A percentile compares a stretch with the other conserved stretches of the same genome.
These are phyloP conservation scores for Tigriopus japonicus DNA, from an alignment of 1,140 invertebrate genomes.

Conservation along the genomic window DNA sequence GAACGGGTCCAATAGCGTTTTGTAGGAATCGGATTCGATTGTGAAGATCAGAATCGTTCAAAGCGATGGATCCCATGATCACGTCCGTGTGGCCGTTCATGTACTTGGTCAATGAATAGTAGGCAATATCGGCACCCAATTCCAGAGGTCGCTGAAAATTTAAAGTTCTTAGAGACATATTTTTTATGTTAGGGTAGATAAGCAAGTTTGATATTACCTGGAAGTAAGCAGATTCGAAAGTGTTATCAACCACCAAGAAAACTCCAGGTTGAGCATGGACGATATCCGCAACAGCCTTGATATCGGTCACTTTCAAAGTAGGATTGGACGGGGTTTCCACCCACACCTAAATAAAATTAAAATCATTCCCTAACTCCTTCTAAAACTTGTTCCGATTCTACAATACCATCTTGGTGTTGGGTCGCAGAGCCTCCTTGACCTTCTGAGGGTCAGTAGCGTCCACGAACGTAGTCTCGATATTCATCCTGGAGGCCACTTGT, in stretches of 20 bases:
- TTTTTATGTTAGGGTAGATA: constrained; percentile 23
- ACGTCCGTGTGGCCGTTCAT: constrained; percentile 97
- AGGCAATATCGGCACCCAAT: constrained; percentile 72
- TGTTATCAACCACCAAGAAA: constrained; percentile 86
- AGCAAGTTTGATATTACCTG: constrained; percentile 38
- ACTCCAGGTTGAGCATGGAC: constrained; percentile 40
- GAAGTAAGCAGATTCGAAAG: constrained; percentile 86
- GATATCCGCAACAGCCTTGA: constrained; percentile 46
- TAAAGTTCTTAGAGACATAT: neutral
- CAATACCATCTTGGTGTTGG: constrained; percentile 18
- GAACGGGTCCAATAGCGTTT: constrained; percentile 77
- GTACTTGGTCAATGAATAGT: constrained; percentile 93
- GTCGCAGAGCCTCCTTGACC: constrained; percentile 14
- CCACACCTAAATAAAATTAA: constrained; percentile 40
- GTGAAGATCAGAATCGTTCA: constrained; percentile 49
- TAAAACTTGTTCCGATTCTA: too few species aligned
- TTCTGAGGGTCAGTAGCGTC: constrained; percentile 46
- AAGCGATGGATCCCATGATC: constrained; percentile 76
- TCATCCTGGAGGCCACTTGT: constrained; percentile 40
- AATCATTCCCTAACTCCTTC: too few species aligned
- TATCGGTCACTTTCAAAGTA: constrained; percentile 72
- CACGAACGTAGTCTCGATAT: constrained; percentile 55
- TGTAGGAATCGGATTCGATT: constrained; percentile 61
- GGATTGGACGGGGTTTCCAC: constrained; percentile 97
- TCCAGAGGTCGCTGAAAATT: constrained; percentile 55